Evolutionary conservation across 2,888 invertebrate species (phyloP).

Genomic region (Leptopilina drosophilae): DNA sequence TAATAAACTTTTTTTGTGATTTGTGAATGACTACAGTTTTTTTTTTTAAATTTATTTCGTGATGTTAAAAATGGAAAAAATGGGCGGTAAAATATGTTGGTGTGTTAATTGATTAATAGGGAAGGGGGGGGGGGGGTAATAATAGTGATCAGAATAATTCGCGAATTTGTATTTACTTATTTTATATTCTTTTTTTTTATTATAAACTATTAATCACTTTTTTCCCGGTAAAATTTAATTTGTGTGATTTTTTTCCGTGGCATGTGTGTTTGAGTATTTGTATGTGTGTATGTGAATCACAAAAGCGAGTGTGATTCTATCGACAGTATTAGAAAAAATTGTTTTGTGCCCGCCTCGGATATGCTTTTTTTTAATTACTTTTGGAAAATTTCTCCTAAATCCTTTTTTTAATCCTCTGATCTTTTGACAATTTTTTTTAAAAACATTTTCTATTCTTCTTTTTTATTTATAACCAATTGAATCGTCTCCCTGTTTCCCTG

Average conservation of each 20-base stretch:
- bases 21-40: slow-evolving; percentile 42
- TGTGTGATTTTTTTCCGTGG: slow-evolving; percentile 8
- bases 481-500: slow-evolving; percentile 29
- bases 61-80: slow-evolving; percentile 58
- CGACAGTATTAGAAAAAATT: slow-evolving; percentile 51
- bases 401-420: background rate
- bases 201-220: slow-evolving; percentile 48
- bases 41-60: slow-evolving; percentile 57
- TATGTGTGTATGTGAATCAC: slow-evolving; percentile 17
- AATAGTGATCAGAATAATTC: slow-evolving; percentile 59
- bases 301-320: slow-evolving; percentile 47
- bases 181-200: slow-evolving; percentile 51
- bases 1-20: slow-evolving; percentile 50
- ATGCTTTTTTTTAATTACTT: slow-evolving; percentile 59
- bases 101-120: slow-evolving; percentile 58
- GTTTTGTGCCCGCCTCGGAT: slow-evolving; percentile 65
- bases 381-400: slow-evolving; percentile 35
- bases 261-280: background rate
- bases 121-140: too few relatives aligned
- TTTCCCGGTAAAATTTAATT: slow-evolving; percentile 41
- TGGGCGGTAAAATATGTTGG: slow-evolving; percentile 56
- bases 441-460: background rate
- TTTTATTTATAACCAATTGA: background rate
- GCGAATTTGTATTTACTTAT: slow-evolving; percentile 48
- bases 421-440: slow-evolving; percentile 50